Evolutionary conservation across 2,888 invertebrate species (phyloP), one percentile per base, ranked within the genome.

Genomic region (Parnassius apollo): DNA sequence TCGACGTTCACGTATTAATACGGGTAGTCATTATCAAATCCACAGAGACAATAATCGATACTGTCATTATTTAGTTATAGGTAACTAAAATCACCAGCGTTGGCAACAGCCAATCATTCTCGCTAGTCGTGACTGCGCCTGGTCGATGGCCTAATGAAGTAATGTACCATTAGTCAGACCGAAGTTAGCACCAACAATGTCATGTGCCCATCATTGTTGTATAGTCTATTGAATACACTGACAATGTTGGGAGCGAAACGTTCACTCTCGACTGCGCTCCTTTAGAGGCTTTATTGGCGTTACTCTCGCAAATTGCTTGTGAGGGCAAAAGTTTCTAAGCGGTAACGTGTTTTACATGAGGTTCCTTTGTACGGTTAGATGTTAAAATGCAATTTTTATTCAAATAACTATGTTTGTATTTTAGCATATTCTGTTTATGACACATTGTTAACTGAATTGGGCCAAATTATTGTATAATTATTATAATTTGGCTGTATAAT

Each of bases 81-180:
- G 2, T 12, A 59, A 49, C 13, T 49, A 49, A 49, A 57, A 52
- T 53, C 57, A 57, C 52, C 53, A 62, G 35, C 9, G 49, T 42
- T 49, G 12, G n/a, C 42, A 18, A 59, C 46, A 45, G 42, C 18
- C 56, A 46, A 45, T 61, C 44, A 59, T 59, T 61, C 44, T 48
- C 62, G 25, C 42, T 46, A 48, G 49, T 62, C 62, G 62, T 62
- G 62, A 54, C 53, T 52, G 58, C 18, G 44, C n/a, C 42, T 50
- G 42, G 54, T 60, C 60, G 62, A 58, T 49, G 54, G 49, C 58
- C 53, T 62, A 62, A 58, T 62, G 54, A 58, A 62, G 62, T 62
- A 62, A 62, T 62, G 62, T 58, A 50, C 58, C 58, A 62, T 62
- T 62, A 62, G 58, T 13, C 58, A 49, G 22, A 8, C 8, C 57